Evolutionary conservation across 2,797 vertebrate species (phyloP), one percentile per base, ranked within the genome.

Genomic region (Amblyraja radiata): DNA sequence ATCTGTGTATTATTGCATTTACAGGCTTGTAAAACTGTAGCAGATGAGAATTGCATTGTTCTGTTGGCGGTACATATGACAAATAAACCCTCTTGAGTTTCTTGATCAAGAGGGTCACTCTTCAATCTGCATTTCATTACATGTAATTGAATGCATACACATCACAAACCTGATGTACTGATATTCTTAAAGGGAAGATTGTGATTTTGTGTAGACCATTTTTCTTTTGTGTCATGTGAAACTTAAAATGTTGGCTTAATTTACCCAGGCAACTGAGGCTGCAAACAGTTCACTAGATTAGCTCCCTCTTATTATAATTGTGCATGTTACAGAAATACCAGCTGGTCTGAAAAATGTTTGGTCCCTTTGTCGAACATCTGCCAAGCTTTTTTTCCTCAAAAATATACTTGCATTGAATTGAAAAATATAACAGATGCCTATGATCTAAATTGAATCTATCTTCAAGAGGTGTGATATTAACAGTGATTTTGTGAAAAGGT

Each of bases 221-320:
- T 96, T 96, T 96, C 96, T 96, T 96, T 97, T 96, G 96, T 96
- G 96, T 96, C 96, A 97, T 96, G 96, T 96, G 96, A 95, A 96
- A 96, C 96, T 46, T 36, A 96, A 96, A 97, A 97, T 96, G 96
- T 97, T 96, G 96, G 94, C 97, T 97, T 97, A 97, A 97, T 97
- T 16, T 97, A 97, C 95, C 94, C 96, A 95, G 95, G 96, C 97
- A 97, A 97, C 97, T 96, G 97, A 97, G 96, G 96, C 97, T 96
- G 96, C 97, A 97, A 96, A 97, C 96, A 97, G 96, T 97, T 97
- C 96, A 97, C 96, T 95, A 96, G 96, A 96, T 96, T 96, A 95
- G 96, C 16, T 96, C 95, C 94, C 96, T 96, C 96, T 96, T 96
- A 96, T 97, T 97, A 97, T 96, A 96, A 97, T 96, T 97, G 96